Percentiles rank a stretch among this genome's conserved stretches.
phyloP scores from a whole-genome alignment of 1,140 invertebrate species.

The Delia radicum region DNA sequence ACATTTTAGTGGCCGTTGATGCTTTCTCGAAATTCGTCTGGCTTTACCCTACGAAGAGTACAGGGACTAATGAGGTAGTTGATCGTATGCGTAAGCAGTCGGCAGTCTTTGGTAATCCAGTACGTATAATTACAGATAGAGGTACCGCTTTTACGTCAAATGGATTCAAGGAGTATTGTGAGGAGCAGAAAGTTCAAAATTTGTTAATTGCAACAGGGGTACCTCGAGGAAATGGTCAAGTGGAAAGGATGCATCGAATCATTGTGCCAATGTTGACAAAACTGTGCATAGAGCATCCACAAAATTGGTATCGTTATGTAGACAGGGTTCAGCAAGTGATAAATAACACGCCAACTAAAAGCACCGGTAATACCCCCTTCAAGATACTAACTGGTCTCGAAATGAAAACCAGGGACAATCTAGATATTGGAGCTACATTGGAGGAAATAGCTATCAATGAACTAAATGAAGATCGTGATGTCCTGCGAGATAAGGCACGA shows the following conservation, averaged over 20 bases:
- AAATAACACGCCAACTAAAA: constrained; percentile 45
- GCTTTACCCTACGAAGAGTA: constrained; percentile 47
- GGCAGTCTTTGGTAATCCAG: constrained; percentile 37
- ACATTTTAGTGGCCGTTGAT: constrained; percentile 52
- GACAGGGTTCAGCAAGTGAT: constrained; percentile 38
- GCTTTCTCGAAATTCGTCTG: constrained; percentile 55
- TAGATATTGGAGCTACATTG: constrained; percentile 29
- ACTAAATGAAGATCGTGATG: constrained; percentile 29
- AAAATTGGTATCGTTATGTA: constrained; percentile 44
- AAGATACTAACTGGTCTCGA: constrained; percentile 41
- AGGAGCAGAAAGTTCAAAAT: constrained; percentile 35
- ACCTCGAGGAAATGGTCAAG: constrained; percentile 44
- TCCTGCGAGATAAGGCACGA: constrained; percentile 28
- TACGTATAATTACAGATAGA: constrained; percentile 38
- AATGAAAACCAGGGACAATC: constrained; percentile 39
- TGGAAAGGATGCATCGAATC: constrained; percentile 41
- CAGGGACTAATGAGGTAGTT: constrained; percentile 39
- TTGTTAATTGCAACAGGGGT: constrained; percentile 41
- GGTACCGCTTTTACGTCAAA: no score
- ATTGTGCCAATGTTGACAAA: constrained; percentile 45
- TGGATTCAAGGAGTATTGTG: constrained; percentile 41
- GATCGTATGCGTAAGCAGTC: constrained; percentile 37
- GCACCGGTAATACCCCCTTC: constrained; percentile 44
- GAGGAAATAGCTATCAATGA: neutral
- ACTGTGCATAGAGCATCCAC: constrained; percentile 34